These are phyloP conservation scores for Elmis aenea DNA, from an alignment of 2,888 invertebrate species.

Conservation along the genomic window DNA sequence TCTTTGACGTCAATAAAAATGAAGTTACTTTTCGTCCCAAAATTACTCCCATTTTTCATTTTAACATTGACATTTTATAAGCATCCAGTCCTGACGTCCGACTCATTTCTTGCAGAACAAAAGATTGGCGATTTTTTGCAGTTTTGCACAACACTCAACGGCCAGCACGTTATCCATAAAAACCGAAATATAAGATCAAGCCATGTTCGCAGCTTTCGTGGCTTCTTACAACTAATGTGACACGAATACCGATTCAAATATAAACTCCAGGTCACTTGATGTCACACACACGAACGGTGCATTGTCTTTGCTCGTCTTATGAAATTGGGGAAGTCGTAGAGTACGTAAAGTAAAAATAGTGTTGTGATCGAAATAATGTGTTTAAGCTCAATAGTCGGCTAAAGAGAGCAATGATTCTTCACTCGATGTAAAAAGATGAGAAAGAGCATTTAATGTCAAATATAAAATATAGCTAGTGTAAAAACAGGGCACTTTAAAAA, in stretches of 20 bases:
- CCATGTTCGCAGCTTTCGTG: background rate
- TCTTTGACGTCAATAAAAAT: too few relatives aligned
- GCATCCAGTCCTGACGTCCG: too few relatives aligned
- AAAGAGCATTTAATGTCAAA: slow-evolving; percentile 29
- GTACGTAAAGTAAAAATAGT: too few relatives aligned
- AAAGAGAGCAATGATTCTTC: slow-evolving; percentile 17
- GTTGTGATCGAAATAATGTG: too few relatives aligned
- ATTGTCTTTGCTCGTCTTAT: too few relatives aligned
- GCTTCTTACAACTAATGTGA: background rate
- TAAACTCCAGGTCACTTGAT: background rate
- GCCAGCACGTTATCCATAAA: background rate
- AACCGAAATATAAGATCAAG: background rate
- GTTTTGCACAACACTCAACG: background rate
- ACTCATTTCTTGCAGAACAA: too few relatives aligned
- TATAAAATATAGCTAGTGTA: slow-evolving; percentile 27
- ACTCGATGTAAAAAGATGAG: slow-evolving; percentile 24
- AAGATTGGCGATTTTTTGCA: too few relatives aligned
- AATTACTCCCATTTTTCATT: too few relatives aligned
- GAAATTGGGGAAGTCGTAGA: too few relatives aligned
- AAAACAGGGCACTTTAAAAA: slow-evolving; percentile 24
- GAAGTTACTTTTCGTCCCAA: too few relatives aligned
- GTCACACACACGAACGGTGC: too few relatives aligned
- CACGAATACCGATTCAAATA: background rate
- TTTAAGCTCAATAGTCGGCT: background rate
- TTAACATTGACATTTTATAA: too few relatives aligned